phyloP scores from a whole-genome alignment of 2,888 invertebrate genomes.

The Campoletis raptor region DNA sequence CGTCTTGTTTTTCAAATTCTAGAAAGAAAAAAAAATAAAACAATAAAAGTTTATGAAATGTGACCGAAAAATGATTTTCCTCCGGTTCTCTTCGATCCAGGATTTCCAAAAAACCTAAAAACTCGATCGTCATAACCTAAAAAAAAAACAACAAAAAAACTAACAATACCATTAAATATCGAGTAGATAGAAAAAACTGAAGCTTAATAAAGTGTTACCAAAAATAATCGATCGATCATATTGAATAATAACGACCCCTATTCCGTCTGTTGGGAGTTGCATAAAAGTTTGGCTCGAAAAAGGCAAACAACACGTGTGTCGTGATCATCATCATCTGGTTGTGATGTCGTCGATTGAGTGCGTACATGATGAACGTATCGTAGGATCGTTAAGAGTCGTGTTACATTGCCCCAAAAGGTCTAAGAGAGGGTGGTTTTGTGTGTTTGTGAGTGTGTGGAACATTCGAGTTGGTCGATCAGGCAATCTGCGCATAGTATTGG shows the following conservation, averaged over 20 bases:
- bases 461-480: constrained; percentile 50
- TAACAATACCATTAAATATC: background rate
- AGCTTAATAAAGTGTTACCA: background rate
- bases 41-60: background rate
- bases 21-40: background rate
- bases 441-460: background rate
- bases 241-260: constrained; percentile 64
- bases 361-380: constrained; percentile 63
- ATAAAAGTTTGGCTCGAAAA: constrained; percentile 63
- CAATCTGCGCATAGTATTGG: constrained; percentile 16
- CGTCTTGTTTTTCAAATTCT: too few relatives aligned
- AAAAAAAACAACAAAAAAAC: background rate
- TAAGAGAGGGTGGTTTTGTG: constrained; percentile 33
- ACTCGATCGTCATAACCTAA: background rate
- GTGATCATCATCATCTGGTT: constrained; percentile 56
- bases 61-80: background rate
- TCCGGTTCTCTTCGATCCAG: background rate
- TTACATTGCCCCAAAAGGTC: constrained; percentile 59
- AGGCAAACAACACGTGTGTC: constrained; percentile 72
- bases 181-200: constrained; percentile 6
- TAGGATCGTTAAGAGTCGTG: constrained; percentile 68
- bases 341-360: constrained; percentile 64
- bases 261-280: constrained; percentile 66
- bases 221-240: constrained; percentile 61
- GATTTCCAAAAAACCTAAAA: background rate